These are phyloP conservation scores for Oryctolagus cuniculus DNA, from an alignment of 2,113 vertebrate genomes.

Conservation along the genomic window DNA sequence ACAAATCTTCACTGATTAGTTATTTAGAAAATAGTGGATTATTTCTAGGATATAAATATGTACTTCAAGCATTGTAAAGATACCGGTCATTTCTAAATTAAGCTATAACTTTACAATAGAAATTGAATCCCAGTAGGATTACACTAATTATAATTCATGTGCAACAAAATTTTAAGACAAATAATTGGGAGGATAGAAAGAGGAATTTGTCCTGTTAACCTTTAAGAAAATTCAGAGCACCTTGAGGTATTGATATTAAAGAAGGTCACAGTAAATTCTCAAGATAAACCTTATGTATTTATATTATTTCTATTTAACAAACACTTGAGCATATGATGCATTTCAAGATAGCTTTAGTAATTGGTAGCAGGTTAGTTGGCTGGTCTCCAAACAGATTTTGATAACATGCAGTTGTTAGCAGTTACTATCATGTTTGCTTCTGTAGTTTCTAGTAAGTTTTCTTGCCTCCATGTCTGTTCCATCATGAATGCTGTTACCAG, in stretches of 20 bases:
- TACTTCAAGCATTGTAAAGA: slow-evolving; percentile 2
- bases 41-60: not conserved
- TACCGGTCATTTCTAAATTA: not conserved
- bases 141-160: not conserved
- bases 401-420: not conserved
- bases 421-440: not conserved
- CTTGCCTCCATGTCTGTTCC: not conserved
- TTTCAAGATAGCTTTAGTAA: not conserved
- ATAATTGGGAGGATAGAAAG: not conserved
- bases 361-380: not conserved
- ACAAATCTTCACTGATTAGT: no score
- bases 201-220: not conserved
- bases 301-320: no score
- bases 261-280: not conserved
- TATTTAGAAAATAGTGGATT: not conserved
- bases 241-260: not conserved
- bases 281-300: not conserved
- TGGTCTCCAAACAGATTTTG: not conserved
- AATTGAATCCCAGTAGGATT: slow-evolving; percentile 9
- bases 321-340: not conserved
- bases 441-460: not conserved
- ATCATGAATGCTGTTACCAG: not conserved
- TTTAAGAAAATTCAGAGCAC: slow-evolving; percentile 27
- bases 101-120: slow-evolving; percentile 38
- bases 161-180: not conserved